These are phyloP conservation scores for Catocala nupta DNA, from an alignment of 2,888 invertebrate genomes.

Conservation along the genomic window DNA sequence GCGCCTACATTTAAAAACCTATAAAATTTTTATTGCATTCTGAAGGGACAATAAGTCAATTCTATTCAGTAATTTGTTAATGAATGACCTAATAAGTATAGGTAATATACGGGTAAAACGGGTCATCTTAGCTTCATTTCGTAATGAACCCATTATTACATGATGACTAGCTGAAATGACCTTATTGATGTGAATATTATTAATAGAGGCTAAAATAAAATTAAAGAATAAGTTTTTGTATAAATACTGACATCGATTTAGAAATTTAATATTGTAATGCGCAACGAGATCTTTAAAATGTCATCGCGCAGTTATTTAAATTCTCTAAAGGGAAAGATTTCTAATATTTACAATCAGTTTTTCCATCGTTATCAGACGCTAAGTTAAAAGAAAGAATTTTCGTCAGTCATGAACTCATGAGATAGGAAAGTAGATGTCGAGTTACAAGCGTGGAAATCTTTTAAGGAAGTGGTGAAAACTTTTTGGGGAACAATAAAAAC, in stretches of 20 bases:
- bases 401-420: neutral
- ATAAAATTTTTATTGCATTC: neutral
- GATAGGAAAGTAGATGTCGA: neutral
- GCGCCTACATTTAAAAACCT: neutral
- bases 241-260: neutral
- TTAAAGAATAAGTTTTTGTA: neutral
- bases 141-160: slow-evolving; percentile 1
- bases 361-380: slow-evolving; percentile 2
- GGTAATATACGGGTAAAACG: neutral
- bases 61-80: neutral
- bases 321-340: neutral
- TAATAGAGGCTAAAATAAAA: neutral
- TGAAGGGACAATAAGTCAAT: no score
- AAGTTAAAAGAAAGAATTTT: slow-evolving; percentile 1
- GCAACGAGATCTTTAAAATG: neutral
- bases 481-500: neutral
- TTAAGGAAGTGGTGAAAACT: neutral
- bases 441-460: neutral
- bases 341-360: neutral
- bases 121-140: neutral
- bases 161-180: neutral
- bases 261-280: neutral
- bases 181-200: neutral
- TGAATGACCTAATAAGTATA: neutral
- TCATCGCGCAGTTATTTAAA: no score